Conservation (phyloP, 35 echinoderm and acorn worm species). For the Lytechinus pictus region DNA sequence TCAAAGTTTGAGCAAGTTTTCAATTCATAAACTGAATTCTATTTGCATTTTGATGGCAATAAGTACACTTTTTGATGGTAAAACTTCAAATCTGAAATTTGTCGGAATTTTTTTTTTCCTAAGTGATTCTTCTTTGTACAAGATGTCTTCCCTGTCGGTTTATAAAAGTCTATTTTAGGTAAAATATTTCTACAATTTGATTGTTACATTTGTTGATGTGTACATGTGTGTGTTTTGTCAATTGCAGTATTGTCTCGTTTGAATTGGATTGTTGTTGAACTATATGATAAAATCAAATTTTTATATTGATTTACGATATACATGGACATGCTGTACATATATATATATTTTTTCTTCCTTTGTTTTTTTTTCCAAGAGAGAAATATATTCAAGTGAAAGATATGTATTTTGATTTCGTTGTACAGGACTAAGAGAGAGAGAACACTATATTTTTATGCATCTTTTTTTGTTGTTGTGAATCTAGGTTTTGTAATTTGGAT, state of each 20-base stretch:
- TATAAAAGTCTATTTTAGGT: background rate
- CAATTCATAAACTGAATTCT: background rate
- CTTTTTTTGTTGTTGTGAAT: background rate
- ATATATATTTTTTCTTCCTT: conserved; percentile 2
- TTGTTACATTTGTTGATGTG: background rate
- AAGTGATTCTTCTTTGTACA: background rate
- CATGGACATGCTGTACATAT: conserved; percentile 18
- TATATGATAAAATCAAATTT: background rate
- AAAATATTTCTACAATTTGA: background rate
- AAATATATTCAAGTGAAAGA: conserved; percentile 6
- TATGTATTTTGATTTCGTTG: conserved; percentile 45
- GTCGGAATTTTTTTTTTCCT: background rate
- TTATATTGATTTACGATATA: background rate
- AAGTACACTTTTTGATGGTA: background rate
- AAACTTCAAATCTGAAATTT: background rate
- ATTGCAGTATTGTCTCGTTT: background rate
- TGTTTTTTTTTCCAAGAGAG: background rate
- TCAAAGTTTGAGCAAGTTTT: background rate
- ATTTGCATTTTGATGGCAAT: conserved; percentile 10
- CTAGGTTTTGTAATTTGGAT: background rate
- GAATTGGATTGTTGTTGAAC: background rate
- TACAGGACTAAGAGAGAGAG: conserved; percentile 30
- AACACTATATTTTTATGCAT: conserved; percentile 48
- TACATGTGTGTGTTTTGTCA: conserved; percentile 3
- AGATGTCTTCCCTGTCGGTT: background rate